Evolutionary conservation across 2,888 invertebrate genomes (phyloP), one percentile per base, ranked within the genome.

Genomic region (Ophioninae sp.): DNA sequence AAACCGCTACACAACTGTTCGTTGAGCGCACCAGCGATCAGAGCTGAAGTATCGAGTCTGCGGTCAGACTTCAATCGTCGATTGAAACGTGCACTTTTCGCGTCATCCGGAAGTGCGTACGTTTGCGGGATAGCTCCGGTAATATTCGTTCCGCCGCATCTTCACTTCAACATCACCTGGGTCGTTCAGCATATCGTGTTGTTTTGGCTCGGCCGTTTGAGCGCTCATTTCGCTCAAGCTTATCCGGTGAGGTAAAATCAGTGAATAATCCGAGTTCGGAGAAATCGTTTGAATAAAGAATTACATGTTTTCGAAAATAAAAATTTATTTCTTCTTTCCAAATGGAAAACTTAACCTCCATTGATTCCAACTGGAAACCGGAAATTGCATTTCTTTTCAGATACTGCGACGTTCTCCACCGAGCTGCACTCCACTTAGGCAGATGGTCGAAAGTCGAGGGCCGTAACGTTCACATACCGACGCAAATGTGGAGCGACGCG

Each of bases 401-500:
- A 85, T 97, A 97, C 91, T 96, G 97, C 90, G 99, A 99, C 94
- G 96, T 97, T 56, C 94, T 99, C 83, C 99, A 99, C 93, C 95
- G 97, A 88, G 96, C 98, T 81, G 96, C 98, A 0, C 93, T 97
- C 69, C 99, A 99, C 93, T 94, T 99, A 69, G 99, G 99, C 5
- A 94, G 95, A 81, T 98, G 98, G 96, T 94, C 94, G 20, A 92
- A 91, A 89, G 93, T 95, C 44, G 95, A 95, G 87, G 94, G 94
- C 44, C 93, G 95, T 37, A 94, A 94, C 79, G 94, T 93, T 77
- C 95, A 95, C 88, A 93, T 94, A 5, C 94, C 95, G 1, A 94
- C 90, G 13, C 93, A 93, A 88, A 85, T 90, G 79, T 95, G 95
- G 95, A 94, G 94, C 69, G 95, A 95, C 82, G 89, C 94, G 30